Evolutionary conservation across 2,113 vertebrate species (phyloP).

Genomic region (Sorex araneus): DNA sequence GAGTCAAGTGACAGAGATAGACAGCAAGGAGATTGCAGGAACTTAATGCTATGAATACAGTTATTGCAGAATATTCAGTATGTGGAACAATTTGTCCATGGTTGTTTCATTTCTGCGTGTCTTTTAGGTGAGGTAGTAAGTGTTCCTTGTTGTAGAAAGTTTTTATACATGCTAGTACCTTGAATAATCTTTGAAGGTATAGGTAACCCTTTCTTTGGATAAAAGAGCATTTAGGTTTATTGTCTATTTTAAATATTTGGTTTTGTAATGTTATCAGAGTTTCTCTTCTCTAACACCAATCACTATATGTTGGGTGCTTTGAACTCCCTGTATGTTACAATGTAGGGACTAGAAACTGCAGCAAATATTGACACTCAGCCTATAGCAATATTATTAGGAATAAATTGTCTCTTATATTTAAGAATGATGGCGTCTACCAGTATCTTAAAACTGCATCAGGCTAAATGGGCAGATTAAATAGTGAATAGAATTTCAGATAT

Average conservation of each 20-base stretch:
- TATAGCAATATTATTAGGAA: slow-evolving; percentile 44
- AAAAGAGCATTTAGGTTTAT: background rate
- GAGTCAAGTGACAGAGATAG: slow-evolving; percentile 49
- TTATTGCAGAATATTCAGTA: background rate
- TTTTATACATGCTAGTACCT: slow-evolving; percentile 19
- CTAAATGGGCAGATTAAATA: background rate
- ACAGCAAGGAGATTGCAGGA: slow-evolving; percentile 10
- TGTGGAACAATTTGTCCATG: background rate
- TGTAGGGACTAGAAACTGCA: background rate
- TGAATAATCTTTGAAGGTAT: background rate
- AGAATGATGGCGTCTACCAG: background rate
- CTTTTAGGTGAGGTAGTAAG: background rate
- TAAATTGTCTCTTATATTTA: background rate
- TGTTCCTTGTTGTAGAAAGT: background rate
- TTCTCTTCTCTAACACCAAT: background rate
- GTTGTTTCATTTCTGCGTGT: background rate
- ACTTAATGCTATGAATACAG: slow-evolving; percentile 46
- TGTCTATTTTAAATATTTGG: background rate
- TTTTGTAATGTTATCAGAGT: background rate
- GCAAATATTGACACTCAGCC: background rate
- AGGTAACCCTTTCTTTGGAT: background rate
- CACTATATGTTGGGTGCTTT: background rate
- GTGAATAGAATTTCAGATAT: background rate
- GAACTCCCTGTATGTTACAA: background rate
- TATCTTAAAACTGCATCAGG: background rate